Evolutionary conservation across 2,797 vertebrate genomes (phyloP), one percentile per base, ranked within the genome.

Genomic region (Austrolebias charrua): DNA sequence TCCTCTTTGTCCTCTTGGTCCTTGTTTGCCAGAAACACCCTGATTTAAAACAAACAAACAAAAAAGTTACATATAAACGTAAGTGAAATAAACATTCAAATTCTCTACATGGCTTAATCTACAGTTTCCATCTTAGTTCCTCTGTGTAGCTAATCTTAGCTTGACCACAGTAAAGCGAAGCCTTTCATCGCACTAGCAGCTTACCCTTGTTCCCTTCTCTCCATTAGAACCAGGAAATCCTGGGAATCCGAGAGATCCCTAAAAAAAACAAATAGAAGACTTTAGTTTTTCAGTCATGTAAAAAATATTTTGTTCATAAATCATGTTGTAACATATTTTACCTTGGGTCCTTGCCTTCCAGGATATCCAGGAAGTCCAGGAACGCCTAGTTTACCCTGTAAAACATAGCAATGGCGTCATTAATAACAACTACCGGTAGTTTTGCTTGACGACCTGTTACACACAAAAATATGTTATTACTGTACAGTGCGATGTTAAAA

Each of bases 241-340:
- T 13, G 95, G 95, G 86, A 96, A 96, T 31, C 96, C 96, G n/a
- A 96, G 92, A 2, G 95, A 96, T n/a, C 96, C 96, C 95, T 96
- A 45, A 83, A 84, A n/a, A 24, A 60, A 59, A 61, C 31, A 66
- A 40, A 0, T 1, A 18, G 46, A 16, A 19, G 52, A 51, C 3
- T 63, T 1, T 52, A 11, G 6, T 43, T 66, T 33, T 38, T 14
- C 3, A 58, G 5, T 31, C 3, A 57, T 31, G 0, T 16, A 12
- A 44, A 38, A n/a, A 14, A 58, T 2, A 28, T 10, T 0, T 13
- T 14, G 45, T 19, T 1, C 3, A 38, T 31, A 31, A n/a, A 11
- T 57, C 6, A 45, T 47, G 46, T 1, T 24, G 18, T 1, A 6
- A 3, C 63, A 7, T 0, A 5, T 29, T 76, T 90, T 73, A 97